These are phyloP conservation scores for Loxodonta africana DNA, from an alignment of 2,113 vertebrate species.

Conservation along the genomic window DNA sequence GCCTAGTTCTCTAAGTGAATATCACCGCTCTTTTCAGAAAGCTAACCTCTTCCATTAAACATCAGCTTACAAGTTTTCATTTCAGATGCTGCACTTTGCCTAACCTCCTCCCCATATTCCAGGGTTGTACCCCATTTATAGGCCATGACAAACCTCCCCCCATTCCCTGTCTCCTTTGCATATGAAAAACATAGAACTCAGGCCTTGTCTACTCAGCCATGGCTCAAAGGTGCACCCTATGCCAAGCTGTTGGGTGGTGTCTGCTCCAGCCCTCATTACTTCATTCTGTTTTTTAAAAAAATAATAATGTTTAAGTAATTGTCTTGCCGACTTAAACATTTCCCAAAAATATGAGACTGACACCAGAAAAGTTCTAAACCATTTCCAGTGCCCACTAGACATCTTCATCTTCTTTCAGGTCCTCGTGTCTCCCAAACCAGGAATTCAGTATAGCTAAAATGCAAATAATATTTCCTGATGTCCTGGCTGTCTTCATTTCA, in stretches of 20 bases:
- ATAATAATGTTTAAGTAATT: background rate
- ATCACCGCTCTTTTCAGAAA: background rate
- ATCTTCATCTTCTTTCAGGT: background rate
- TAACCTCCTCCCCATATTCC: background rate
- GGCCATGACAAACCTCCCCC: background rate
- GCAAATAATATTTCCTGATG: background rate
- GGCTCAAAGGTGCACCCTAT: background rate
- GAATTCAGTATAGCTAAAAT: background rate
- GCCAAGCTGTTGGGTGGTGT: background rate
- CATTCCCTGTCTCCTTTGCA: background rate
- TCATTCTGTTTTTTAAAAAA: background rate
- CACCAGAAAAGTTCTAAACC: background rate
- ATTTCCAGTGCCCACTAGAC: background rate
- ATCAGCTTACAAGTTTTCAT: background rate
- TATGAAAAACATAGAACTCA: background rate
- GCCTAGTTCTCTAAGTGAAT: background rate
- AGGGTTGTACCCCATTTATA: background rate
- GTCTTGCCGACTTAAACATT: background rate
- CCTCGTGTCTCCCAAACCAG: background rate
- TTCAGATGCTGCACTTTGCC: background rate
- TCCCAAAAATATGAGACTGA: background rate
- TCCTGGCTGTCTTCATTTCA: background rate
- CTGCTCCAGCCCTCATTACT: background rate
- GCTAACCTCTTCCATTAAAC: background rate
- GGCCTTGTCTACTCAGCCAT: background rate